These are phyloP conservation scores for Lucinisca nassula DNA, from an alignment of 2,888 invertebrate genomes.

Conservation along the genomic window DNA sequence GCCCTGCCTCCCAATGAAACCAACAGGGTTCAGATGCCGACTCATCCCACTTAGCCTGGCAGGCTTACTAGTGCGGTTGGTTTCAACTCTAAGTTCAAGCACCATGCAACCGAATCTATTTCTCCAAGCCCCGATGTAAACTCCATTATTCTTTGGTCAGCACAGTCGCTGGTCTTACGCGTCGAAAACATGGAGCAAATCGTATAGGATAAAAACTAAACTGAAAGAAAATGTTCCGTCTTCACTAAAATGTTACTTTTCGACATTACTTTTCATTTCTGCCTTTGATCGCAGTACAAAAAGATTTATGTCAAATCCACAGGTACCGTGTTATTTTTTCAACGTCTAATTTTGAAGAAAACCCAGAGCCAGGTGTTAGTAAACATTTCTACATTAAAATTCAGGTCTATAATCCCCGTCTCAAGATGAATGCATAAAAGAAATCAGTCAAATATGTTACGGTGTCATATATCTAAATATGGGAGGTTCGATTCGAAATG, in stretches of 20 bases:
- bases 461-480: neutral
- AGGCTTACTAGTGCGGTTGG: too few relatives aligned
- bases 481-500: neutral
- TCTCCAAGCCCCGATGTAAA: too few relatives aligned
- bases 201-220: too few relatives aligned
- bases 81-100: too few relatives aligned
- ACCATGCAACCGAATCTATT: too few relatives aligned
- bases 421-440: neutral
- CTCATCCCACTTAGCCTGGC: too few relatives aligned
- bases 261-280: neutral
- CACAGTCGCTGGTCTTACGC: too few relatives aligned
- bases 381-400: slow-evolving; percentile 13
- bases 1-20: too few relatives aligned
- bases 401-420: slow-evolving; percentile 4
- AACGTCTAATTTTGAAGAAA: slow-evolving; percentile 1
- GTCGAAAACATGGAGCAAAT: too few relatives aligned
- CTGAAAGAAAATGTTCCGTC: neutral
- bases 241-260: neutral
- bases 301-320: neutral
- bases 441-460: neutral
- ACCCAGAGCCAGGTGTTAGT: neutral
- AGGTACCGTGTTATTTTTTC: slow-evolving; percentile 13
- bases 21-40: too few relatives aligned
- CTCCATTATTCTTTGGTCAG: too few relatives aligned
- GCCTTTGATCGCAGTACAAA: too few relatives aligned